A percentile compares a stretch with the other conserved stretches of the same genome.
These are phyloP conservation scores for Sinocyclocheilus maitianheensis DNA, from an alignment of 2,113 vertebrate species.

Conservation along the genomic window DNA sequence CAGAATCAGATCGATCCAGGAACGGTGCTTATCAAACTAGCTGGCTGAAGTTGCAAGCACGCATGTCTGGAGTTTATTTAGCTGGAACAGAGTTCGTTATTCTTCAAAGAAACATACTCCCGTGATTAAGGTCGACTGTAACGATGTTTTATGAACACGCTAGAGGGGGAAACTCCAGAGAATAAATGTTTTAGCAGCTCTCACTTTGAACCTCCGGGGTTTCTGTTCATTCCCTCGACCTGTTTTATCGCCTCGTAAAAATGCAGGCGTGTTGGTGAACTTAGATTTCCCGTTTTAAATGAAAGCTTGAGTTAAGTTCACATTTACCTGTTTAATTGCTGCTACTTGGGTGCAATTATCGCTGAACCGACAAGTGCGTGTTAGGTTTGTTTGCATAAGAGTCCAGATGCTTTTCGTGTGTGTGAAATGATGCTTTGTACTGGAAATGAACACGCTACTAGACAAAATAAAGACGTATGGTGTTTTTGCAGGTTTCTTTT, in stretches of 20 bases:
- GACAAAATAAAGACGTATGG: neutral
- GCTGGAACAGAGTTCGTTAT: slow-evolving; percentile 8
- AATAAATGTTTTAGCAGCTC: slow-evolving; percentile 40
- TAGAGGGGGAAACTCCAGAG: slow-evolving; percentile 41
- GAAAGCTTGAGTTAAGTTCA: slow-evolving; percentile 3
- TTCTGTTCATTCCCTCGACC: slow-evolving; percentile 40
- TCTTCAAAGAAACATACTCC: slow-evolving; percentile 1
- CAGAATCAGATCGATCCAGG: neutral
- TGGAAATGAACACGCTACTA: neutral
- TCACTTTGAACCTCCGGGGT: slow-evolving; percentile 18
- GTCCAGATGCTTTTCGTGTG: neutral
- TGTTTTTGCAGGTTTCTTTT: neutral
- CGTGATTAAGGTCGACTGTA: slow-evolving; percentile 24
- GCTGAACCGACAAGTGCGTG: slow-evolving; percentile 5
- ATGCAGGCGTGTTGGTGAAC: slow-evolving; percentile 25
- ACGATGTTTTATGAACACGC: slow-evolving; percentile 50
- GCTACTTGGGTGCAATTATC: slow-evolving; percentile 37
- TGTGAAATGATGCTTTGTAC: neutral
- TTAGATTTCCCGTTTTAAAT: slow-evolving; percentile 30
- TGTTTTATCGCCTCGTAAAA: slow-evolving; percentile 54
- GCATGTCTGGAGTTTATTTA: slow-evolving; percentile 10
- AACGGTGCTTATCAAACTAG: neutral
- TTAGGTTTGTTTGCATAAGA: slow-evolving; percentile 7
- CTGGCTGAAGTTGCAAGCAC: neutral
- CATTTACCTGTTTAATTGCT: slow-evolving; percentile 47